Conservation (phyloP, 2,113 vertebrate species). For the Bos javanicus region DNA sequence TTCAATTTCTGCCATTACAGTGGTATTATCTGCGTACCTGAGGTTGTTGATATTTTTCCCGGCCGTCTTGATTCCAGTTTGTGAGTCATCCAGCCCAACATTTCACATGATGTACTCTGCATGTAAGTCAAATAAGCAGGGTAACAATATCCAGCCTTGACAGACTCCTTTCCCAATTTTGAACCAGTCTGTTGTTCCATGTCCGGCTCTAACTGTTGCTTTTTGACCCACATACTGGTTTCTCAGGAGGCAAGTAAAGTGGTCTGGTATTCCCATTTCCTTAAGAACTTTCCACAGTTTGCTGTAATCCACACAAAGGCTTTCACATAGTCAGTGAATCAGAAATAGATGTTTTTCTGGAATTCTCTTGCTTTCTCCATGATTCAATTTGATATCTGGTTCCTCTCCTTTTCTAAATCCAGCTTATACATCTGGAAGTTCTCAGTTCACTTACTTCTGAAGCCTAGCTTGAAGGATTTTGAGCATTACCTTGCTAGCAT, state of each 20-base stretch:
- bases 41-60: not conserved
- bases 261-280: not conserved
- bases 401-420: not conserved
- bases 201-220: not conserved
- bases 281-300: not conserved
- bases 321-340: not conserved
- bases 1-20: not conserved
- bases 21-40: not conserved
- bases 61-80: not conserved
- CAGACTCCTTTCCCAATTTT: not conserved
- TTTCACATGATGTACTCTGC: not conserved
- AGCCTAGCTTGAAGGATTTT: not conserved
- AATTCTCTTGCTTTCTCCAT: not conserved
- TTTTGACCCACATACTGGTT: not conserved
- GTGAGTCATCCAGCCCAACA: not conserved
- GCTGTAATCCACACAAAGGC: not conserved
- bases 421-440: not conserved
- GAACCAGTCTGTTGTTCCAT: not conserved
- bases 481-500: not conserved
- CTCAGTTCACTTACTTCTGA: not conserved
- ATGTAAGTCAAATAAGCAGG: not conserved
- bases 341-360: not conserved
- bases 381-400: not conserved
- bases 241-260: not conserved
- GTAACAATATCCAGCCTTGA: not conserved